phyloP scores from a whole-genome alignment of 1,140 invertebrate species.

The Lepeophtheirus salmonis region DNA sequence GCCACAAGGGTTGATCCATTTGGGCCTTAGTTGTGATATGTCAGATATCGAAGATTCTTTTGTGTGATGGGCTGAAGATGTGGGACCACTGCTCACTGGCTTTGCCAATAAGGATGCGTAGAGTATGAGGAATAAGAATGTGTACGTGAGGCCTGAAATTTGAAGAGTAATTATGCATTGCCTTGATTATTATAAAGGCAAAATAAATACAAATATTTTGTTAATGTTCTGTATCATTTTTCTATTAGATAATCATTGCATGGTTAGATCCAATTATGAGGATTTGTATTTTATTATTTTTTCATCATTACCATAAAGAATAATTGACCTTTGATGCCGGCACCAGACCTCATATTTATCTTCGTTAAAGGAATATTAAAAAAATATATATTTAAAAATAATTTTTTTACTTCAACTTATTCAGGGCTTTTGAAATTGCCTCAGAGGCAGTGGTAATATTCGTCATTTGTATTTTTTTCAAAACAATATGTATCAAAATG shows the following conservation, averaged over 20 bases:
- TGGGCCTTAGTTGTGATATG: background rate
- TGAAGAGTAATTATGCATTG: background rate
- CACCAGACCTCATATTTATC: background rate
- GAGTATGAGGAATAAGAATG: background rate
- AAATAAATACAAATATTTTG: background rate
- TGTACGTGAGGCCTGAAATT: background rate
- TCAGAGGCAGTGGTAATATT: too few relatives aligned
- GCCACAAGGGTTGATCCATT: constrained; percentile 10
- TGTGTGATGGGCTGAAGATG: background rate
- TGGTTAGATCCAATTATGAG: background rate
- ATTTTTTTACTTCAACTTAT: too few relatives aligned
- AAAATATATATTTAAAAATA: too few relatives aligned
- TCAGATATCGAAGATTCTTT: background rate
- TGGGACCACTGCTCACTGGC: background rate
- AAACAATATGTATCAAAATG: too few relatives aligned
- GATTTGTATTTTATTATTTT: too few relatives aligned
- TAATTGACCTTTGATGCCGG: too few relatives aligned
- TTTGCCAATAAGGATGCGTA: background rate
- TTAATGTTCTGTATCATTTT: background rate
- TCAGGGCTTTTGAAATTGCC: too few relatives aligned
- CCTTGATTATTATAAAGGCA: background rate
- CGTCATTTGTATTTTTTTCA: too few relatives aligned
- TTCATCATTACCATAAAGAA: too few relatives aligned
- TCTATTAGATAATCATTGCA: background rate
- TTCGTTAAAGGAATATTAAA: too few relatives aligned